Evolutionary conservation across 2,113 vertebrate genomes (phyloP), one percentile per base, ranked within the genome.

Genomic region (Camarhynchus parvulus): DNA sequence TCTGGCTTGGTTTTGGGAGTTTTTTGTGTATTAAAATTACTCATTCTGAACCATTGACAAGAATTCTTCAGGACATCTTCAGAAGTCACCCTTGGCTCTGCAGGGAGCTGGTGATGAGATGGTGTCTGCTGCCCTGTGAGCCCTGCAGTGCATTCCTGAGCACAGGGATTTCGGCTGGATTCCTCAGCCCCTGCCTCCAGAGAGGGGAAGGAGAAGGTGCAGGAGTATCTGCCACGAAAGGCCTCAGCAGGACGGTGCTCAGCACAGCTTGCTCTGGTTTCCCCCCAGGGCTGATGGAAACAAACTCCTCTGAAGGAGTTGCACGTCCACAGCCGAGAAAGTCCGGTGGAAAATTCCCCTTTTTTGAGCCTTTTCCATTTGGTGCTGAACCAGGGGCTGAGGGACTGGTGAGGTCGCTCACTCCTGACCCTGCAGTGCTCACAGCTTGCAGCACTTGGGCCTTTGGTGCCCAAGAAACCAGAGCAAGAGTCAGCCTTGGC

Each of bases 31-130:
- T 53, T 59, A 28, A 67, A 53, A 61, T n/a, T 31, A 17, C 12
- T 37, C 1, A 0, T 59, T 64, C 22, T 8, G 59, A 49, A 9
- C 33, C 15, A 2, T 21, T 30, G 10, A 10, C 0, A 1, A 24
- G 56, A 70, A 52, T 66, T 83, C 66, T 70, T 66, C 50, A 3
- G 24, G 5, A 0, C 3, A 1, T 37, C 72, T 66, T 30, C 89
- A 2, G 4, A 49, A 56, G 66, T 22, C 5, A 0, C 80, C 64
- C 70, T 59, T 55, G 70, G 44, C 80, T 82, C 80, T 11, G 16
- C 35, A 7, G 0, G 7, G 56, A n/a, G 27, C 3, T 24, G 13
- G 81, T 28, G 22, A 4, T 24, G 74, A 52, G 74, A 14, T 83
- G 79, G 37, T 8, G 15, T 66, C 85, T 83, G 85, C 80, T 86